Evolutionary conservation across 2,888 invertebrate genomes (phyloP).

Genomic region (Melieria picta): DNA sequence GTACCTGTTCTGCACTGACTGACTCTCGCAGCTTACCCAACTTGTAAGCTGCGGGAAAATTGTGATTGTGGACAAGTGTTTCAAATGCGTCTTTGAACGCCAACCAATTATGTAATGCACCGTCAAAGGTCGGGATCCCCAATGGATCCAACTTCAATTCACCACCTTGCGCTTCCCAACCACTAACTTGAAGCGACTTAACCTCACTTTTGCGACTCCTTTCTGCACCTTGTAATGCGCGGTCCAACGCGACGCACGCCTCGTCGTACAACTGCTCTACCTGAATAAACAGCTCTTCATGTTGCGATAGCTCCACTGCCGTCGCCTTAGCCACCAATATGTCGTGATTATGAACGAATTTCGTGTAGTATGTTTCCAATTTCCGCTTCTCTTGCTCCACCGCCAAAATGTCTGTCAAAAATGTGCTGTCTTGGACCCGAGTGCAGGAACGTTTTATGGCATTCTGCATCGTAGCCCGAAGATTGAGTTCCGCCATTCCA

Average conservation of each 20-base stretch:
- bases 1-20: neutral
- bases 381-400: too few species aligned
- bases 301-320: neutral
- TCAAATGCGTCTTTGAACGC: constrained; percentile 20
- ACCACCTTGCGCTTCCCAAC: neutral
- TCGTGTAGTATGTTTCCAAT: too few species aligned
- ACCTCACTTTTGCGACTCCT: too few species aligned
- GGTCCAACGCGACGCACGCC: constrained; percentile 2
- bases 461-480: too few species aligned
- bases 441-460: too few species aligned
- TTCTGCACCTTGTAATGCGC: neutral
- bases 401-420: too few species aligned
- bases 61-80: constrained; percentile 10
- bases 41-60: constrained; percentile 21
- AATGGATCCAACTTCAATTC: constrained; percentile 18
- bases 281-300: neutral
- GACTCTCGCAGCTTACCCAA: constrained; percentile 16
- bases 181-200: too few species aligned
- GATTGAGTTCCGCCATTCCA: too few species aligned
- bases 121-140: constrained; percentile 19
- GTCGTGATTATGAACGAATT: neutral
- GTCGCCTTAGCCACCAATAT: neutral
- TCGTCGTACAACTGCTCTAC: neutral
- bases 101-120: constrained; percentile 13
- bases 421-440: too few species aligned